These are phyloP conservation scores for Salmo trutta DNA, from an alignment of 2,797 vertebrate genomes.

Conservation along the genomic window DNA sequence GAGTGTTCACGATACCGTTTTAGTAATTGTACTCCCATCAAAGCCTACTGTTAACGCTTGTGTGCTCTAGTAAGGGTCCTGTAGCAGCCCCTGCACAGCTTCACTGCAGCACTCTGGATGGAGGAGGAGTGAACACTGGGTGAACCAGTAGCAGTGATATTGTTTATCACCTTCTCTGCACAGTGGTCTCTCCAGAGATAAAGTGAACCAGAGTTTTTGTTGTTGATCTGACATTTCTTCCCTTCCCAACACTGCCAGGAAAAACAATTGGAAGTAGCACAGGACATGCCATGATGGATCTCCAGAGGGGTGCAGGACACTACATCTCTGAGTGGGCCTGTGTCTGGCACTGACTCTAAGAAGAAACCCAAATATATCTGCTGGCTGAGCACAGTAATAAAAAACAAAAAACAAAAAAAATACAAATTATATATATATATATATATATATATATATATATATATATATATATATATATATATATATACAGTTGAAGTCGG, in stretches of 20 bases:
- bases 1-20: not conserved
- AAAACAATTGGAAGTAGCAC: slow-evolving; percentile 71
- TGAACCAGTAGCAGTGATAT: slow-evolving; percentile 37
- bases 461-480: not conserved
- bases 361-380: slow-evolving; percentile 51
- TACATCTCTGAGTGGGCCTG: slow-evolving; percentile 54
- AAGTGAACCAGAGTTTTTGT: slow-evolving; percentile 65
- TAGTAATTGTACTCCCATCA: not conserved
- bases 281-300: slow-evolving; percentile 68
- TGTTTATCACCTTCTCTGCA: slow-evolving; percentile 45
- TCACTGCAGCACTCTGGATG: not conserved
- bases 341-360: slow-evolving; percentile 43
- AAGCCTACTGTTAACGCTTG: not conserved
- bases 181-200: slow-evolving; percentile 41
- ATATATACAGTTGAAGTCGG: too few relatives aligned
- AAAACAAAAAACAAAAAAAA: too few relatives aligned
- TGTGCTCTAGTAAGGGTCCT: slow-evolving; percentile 33
- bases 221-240: slow-evolving; percentile 64
- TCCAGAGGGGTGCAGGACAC: slow-evolving; percentile 50
- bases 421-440: not conserved
- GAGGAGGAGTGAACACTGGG: slow-evolving; percentile 9
- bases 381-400: slow-evolving; percentile 27
- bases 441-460: not conserved
- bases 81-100: slow-evolving; percentile 41
- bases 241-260: slow-evolving; percentile 57